phyloP scores from a whole-genome alignment of 2,113 vertebrate genomes.

The Girardinichthys multiradiatus region DNA sequence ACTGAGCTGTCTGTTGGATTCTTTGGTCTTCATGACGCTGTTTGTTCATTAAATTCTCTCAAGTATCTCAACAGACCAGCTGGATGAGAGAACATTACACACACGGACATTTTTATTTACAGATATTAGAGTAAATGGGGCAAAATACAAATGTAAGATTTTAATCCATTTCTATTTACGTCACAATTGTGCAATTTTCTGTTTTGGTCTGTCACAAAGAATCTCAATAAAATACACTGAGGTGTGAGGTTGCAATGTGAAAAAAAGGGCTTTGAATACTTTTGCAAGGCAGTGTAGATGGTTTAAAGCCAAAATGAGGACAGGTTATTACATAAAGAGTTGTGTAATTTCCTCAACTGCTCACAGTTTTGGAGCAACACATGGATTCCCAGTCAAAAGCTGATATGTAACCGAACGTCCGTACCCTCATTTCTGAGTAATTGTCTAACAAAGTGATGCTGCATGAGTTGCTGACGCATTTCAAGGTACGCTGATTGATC shows the following conservation, averaged over 20 bases:
- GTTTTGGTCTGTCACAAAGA: too few relatives aligned
- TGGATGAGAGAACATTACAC: too few relatives aligned
- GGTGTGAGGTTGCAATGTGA: too few relatives aligned
- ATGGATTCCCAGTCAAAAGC: constrained; percentile 23
- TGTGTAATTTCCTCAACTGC: background rate
- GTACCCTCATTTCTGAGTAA: constrained; percentile 51
- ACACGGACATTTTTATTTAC: too few relatives aligned
- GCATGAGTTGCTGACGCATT: constrained; percentile 37
- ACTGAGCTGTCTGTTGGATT: too few relatives aligned
- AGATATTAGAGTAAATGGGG: background rate
- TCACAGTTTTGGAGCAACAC: constrained; percentile 7
- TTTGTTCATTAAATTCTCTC: too few relatives aligned
- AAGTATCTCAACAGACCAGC: too few relatives aligned
- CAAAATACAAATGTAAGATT: too few relatives aligned
- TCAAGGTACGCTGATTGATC: constrained; percentile 20
- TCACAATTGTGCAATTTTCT: too few relatives aligned
- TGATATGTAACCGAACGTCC: constrained; percentile 15
- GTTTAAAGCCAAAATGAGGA: background rate
- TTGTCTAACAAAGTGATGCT: constrained; percentile 37
- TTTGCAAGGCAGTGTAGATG: background rate
- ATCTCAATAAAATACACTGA: background rate
- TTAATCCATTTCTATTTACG: too few relatives aligned
- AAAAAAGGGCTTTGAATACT: too few relatives aligned
- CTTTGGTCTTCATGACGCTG: too few relatives aligned
- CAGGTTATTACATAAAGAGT: background rate